Percentiles rank a stretch among this genome's conserved stretches.
These are phyloP conservation scores for Sebastes minor DNA, from an alignment of 2,797 vertebrate species.

Conservation along the genomic window DNA sequence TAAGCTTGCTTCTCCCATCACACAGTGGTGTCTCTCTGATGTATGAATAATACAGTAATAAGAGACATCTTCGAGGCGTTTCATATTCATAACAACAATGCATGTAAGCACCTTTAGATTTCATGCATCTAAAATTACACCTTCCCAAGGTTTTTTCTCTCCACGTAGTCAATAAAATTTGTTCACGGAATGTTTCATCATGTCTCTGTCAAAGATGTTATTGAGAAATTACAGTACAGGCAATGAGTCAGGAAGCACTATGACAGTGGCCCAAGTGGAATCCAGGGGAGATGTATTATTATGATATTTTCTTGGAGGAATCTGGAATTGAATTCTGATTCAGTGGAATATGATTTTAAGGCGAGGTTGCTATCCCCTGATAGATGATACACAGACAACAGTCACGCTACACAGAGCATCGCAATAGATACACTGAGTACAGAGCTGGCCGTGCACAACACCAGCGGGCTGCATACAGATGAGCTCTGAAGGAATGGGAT, in stretches of 20 bases:
- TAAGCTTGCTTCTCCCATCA: slow-evolving; percentile 56
- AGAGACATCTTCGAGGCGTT: slow-evolving; percentile 58
- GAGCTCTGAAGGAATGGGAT: slow-evolving; percentile 52
- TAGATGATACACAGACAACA: slow-evolving; percentile 73
- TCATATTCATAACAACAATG: slow-evolving; percentile 77
- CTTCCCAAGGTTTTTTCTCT: slow-evolving; percentile 31
- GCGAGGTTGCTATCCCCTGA: slow-evolving; percentile 71
- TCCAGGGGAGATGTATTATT: slow-evolving; percentile 73
- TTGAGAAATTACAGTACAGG: slow-evolving; percentile 70
- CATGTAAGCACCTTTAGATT: slow-evolving; percentile 73
- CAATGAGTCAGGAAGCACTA: slow-evolving; percentile 66
- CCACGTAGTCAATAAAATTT: slow-evolving; percentile 57
- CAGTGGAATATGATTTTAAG: slow-evolving; percentile 77
- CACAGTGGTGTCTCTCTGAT: slow-evolving; percentile 49
- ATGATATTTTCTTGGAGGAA: slow-evolving; percentile 75
- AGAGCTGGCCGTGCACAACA: slow-evolving; percentile 56
- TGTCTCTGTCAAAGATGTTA: slow-evolving; percentile 59
- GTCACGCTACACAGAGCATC: slow-evolving; percentile 70
- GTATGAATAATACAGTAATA: slow-evolving; percentile 75
- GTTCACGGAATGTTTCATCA: slow-evolving; percentile 67
- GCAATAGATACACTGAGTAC: slow-evolving; percentile 69
- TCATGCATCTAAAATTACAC: slow-evolving; percentile 75
- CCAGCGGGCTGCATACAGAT: slow-evolving; percentile 69
- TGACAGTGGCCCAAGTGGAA: slow-evolving; percentile 67
- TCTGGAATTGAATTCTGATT: slow-evolving; percentile 80